phyloP scores from a whole-genome alignment of 2,797 vertebrate species.

The Cyprinodon diabolis region DNA sequence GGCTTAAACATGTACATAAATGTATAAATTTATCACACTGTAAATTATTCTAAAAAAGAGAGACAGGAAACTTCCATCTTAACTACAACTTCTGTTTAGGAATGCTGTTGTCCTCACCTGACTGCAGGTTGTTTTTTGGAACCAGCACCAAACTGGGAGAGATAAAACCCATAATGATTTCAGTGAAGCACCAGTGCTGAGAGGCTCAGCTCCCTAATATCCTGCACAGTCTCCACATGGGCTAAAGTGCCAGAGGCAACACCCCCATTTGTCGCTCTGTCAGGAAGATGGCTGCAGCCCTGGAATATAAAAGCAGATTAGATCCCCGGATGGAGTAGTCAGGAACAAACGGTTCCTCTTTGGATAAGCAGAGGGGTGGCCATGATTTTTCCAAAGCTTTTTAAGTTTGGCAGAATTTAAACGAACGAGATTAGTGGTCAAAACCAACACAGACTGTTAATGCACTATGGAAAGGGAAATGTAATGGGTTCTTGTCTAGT shows the following conservation, averaged over 20 bases:
- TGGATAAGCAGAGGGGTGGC: conserved; percentile 20
- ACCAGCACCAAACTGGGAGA: conserved; percentile 43
- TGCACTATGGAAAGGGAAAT: conserved; percentile 24
- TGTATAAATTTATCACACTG: neutral
- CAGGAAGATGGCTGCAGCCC: conserved; percentile 46
- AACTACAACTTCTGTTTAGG: conserved; percentile 18
- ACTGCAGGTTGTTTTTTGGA: conserved; percentile 52
- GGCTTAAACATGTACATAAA: too few relatives aligned
- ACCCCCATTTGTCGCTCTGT: conserved; percentile 64
- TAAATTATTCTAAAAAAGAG: neutral
- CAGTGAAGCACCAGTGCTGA: conserved; percentile 47
- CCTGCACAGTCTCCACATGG: conserved; percentile 48
- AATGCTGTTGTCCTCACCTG: conserved; percentile 21
- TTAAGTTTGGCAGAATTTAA: conserved; percentile 20
- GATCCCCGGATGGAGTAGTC: conserved; percentile 19
- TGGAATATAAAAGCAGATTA: conserved; percentile 26
- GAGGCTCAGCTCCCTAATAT: conserved; percentile 57
- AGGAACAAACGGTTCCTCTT: conserved; percentile 43
- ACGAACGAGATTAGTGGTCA: conserved; percentile 38
- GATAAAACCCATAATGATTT: conserved; percentile 53
- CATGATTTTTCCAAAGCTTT: conserved; percentile 35
- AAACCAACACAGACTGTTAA: conserved; percentile 23
- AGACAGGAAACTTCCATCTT: conserved; percentile 43
- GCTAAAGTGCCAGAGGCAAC: conserved; percentile 53
- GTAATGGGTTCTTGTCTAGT: conserved; percentile 9